Conservation (phyloP, 2,113 vertebrate genomes). For the Pangasianodon hypophthalmus region DNA sequence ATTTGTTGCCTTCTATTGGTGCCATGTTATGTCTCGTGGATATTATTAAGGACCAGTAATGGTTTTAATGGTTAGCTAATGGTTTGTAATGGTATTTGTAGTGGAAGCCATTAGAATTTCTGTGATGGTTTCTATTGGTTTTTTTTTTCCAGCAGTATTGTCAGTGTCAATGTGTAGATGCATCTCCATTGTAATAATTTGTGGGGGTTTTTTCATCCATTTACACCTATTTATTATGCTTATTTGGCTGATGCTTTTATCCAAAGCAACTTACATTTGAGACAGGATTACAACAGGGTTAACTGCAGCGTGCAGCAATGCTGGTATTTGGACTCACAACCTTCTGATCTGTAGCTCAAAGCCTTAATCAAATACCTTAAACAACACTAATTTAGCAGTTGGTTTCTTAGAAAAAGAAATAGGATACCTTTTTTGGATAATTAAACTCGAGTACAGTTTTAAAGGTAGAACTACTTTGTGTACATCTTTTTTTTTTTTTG, state of each 20-base stretch:
- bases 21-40: no score
- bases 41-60: no score
- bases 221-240: background rate
- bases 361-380: no score
- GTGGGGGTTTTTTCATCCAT: no score
- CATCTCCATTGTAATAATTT: background rate
- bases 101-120: no score
- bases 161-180: background rate
- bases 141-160: no score
- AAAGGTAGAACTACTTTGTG: background rate
- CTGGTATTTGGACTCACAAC: background rate
- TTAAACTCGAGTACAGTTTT: no score
- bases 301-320: background rate
- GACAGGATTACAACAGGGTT: background rate
- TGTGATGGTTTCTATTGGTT: no score
- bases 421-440: background rate
- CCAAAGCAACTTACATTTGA: background rate
- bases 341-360: background rate
- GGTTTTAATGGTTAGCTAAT: no score
- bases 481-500: background rate
- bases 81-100: no score
- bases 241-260: background rate
- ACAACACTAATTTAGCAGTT: background rate
- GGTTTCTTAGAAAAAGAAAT: background rate
- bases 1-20: no score